Conservation (phyloP, 1,140 invertebrate genomes). For the Anadara kagoshimensis region DNA sequence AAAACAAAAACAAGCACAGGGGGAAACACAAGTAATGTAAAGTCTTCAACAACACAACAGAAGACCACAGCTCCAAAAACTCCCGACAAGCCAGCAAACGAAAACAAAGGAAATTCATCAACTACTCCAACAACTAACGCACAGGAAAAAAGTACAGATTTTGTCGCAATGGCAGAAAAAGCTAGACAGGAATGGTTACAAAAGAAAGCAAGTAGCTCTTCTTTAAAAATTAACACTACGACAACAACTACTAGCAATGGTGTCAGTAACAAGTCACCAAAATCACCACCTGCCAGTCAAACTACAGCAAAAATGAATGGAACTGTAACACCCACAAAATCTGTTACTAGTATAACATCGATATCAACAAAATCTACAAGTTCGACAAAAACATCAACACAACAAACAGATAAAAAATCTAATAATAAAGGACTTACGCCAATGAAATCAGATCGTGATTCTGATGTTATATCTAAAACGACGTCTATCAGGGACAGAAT, state of each 20-base stretch:
- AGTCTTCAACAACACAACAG: no score
- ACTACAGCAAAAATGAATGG: conserved; percentile 5
- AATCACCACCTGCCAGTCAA: conserved; percentile 10
- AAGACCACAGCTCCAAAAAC: not conserved
- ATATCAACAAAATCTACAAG: not conserved
- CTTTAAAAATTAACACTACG: conserved; percentile 31
- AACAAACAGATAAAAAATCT: conserved; percentile 13
- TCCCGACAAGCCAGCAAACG: conserved; percentile 5
- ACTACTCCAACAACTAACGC: not conserved
- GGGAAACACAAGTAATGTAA: no score
- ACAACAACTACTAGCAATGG: not conserved
- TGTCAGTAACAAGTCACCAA: conserved; percentile 20
- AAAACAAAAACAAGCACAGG: not conserved
- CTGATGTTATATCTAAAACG: conserved; percentile 29
- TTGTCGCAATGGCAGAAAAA: conserved; percentile 65
- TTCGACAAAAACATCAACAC: not conserved
- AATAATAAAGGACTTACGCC: conserved; percentile 15
- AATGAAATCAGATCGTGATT: conserved; percentile 14
- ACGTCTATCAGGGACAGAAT: conserved; percentile 55
- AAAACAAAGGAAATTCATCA: conserved; percentile 4
- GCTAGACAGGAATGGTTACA: conserved; percentile 63
- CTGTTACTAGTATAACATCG: not conserved
- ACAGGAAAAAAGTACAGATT: conserved; percentile 42
- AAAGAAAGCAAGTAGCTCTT: conserved; percentile 43
- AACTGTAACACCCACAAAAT: conserved; percentile 4